Base-by-base conservation (phyloP, 2,113 vertebrate genomes). In the Halcyon malimbica region DNA sequence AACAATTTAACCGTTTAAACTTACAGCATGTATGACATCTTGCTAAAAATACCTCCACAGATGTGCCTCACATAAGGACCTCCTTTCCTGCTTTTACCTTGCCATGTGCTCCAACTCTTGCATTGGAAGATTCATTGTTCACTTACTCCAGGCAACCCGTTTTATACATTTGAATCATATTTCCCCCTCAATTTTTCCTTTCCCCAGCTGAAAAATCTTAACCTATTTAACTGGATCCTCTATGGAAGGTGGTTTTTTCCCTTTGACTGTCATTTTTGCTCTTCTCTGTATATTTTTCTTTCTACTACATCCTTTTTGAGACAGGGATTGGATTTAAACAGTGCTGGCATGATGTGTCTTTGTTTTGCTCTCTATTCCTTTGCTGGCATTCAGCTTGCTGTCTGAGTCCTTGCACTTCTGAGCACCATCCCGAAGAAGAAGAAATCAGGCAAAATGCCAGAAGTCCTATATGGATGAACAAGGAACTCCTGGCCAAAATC, bases 1-100 rank as follows among this genome's bases (percentile, higher is more conserved):
- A 91, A 69, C 19, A 25, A 41, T 88, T 90, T 90, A 88, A 83
- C 19, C 21, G 33, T 88, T 92, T 90, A 88, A 83, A 94, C 31
- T 65, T 88, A 35, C 13, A 75, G 29, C 15, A 41, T 33, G 24
- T 35, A 78, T 59, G 41, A 41, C 17, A 57, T 83, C n/a, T 65
- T 57, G 21, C 26, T 90, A 62, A 90, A 91, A 92, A 65, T n/a
- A 80, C 26, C 44, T 88, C 21, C 63, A 15, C 60, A 71, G 41
- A 8, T 13, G 28, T 76, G 67, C 71, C 33, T 88, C 67, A 65
- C 33, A 17, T 51, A 56, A 71, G 17, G 48, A 82, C 63, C 53
- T 84, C 81, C 81, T 87, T 82, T 39, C 71, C 73, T 42, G 57
- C 33, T 85, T 70, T 85, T 79, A 60, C 57, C n/a, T 87, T 76